These are phyloP conservation scores for Pelobates cultripes DNA, from an alignment of 2,797 vertebrate species.

Conservation along the genomic window DNA sequence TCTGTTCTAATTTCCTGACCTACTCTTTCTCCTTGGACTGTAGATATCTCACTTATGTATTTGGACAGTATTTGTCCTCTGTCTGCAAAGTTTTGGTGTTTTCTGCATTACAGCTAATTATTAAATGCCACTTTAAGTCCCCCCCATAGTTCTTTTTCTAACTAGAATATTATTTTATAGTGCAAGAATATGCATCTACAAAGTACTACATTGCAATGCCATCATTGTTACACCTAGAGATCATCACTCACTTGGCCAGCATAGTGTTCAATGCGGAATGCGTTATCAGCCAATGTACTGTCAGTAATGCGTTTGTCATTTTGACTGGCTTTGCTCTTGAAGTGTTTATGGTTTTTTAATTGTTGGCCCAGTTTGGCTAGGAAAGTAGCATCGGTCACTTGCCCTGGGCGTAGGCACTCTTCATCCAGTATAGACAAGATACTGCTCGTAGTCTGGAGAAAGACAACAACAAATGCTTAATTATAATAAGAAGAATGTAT, in stretches of 20 bases:
- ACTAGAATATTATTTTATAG: no score
- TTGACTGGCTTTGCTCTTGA: slow-evolving; percentile 74
- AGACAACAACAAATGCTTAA: not conserved
- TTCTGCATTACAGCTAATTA: no score
- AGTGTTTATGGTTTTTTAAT: slow-evolving; percentile 66
- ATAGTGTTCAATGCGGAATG: slow-evolving; percentile 78
- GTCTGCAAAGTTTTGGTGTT: no score
- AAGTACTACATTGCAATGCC: not conserved
- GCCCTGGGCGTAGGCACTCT: slow-evolving; percentile 76
- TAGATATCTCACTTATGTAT: no score
- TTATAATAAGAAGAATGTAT: not conserved
- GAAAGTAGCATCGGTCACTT: slow-evolving; percentile 74
- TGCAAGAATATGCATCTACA: not conserved
- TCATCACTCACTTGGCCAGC: slow-evolving; percentile 71
- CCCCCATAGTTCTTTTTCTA: no score
- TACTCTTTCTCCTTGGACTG: no score
- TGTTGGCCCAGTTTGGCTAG: slow-evolving; percentile 72
- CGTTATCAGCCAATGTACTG: slow-evolving; percentile 57
- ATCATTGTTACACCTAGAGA: not conserved
- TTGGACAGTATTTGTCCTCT: no score
- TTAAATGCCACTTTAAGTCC: no score
- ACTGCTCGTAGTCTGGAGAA: slow-evolving; percentile 65
- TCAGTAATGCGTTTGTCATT: slow-evolving; percentile 67
- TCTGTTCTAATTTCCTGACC: no score
- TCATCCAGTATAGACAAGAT: slow-evolving; percentile 79